These are phyloP conservation scores for Xiphorhynchus elegans DNA, from an alignment of 2,113 vertebrate genomes.

Conservation along the genomic window DNA sequence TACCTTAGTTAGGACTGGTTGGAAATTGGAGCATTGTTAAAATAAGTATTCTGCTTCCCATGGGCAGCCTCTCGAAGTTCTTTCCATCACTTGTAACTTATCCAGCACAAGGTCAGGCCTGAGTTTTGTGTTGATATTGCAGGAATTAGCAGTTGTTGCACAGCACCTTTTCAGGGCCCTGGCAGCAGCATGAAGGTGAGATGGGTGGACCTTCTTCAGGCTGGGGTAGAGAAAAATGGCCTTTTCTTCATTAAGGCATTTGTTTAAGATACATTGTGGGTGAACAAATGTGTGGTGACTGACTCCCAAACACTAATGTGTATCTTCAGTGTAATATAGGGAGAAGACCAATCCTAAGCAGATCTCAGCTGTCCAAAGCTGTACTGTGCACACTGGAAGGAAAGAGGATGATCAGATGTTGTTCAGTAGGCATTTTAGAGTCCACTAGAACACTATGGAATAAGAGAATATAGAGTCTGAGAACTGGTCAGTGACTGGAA, in stretches of 20 bases:
- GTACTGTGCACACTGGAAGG: not conserved
- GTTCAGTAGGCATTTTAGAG: not conserved
- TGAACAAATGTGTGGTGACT: not conserved
- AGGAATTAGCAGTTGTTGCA: not conserved
- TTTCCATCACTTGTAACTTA: conserved; percentile 41
- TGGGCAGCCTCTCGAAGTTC: conserved; percentile 11
- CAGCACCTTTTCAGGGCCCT: conserved; percentile 1
- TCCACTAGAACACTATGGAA: not conserved
- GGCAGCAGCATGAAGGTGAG: not conserved
- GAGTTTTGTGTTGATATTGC: conserved; percentile 12
- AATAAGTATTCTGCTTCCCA: conserved; percentile 56
- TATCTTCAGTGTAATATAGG: not conserved
- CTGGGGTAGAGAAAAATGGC: not conserved
- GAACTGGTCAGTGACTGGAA: not conserved
- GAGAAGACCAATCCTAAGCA: not conserved
- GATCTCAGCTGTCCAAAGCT: not conserved
- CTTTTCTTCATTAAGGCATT: not conserved
- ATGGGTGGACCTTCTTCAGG: not conserved
- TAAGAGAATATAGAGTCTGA: not conserved
- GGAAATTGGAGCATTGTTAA: conserved; percentile 22
- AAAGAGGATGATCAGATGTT: not conserved
- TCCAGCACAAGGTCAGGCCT: not conserved
- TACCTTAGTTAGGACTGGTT: not conserved
- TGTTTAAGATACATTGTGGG: not conserved
- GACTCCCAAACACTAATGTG: not conserved